Percentiles rank a stretch among this genome's conserved stretches.
Conservation (phyloP, 2,113 vertebrate genomes). For the Chlamydotis undulata region DNA sequence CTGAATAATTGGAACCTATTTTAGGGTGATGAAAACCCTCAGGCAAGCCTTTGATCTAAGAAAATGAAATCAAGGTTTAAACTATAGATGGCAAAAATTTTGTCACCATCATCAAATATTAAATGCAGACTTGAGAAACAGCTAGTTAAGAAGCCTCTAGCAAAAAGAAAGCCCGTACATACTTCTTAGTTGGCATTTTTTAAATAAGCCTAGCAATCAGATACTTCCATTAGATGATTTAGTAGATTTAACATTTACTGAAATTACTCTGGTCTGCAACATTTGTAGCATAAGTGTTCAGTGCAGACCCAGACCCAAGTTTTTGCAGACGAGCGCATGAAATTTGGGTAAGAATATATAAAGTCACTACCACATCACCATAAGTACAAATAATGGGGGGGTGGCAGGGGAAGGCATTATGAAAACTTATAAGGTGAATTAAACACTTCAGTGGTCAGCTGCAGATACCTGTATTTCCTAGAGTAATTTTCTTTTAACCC, state of each 20-base stretch:
- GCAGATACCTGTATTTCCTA: background rate
- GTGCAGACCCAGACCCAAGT: background rate
- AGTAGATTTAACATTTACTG: background rate
- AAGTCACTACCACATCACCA: background rate
- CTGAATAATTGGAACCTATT: constrained; percentile 96
- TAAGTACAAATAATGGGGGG: background rate
- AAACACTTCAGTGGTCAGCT: background rate
- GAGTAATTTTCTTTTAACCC: background rate
- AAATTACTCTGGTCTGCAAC: background rate
- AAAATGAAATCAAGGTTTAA: constrained; percentile 35
- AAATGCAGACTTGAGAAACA: constrained; percentile 80
- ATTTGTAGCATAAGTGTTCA: background rate
- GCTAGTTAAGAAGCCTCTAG: background rate
- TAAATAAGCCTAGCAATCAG: background rate
- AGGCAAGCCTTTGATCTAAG: constrained; percentile 93
- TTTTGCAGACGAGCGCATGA: background rate
- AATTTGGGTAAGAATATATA: background rate
- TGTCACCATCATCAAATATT: background rate
- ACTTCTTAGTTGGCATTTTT: background rate
- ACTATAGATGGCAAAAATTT: background rate
- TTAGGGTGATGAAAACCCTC: constrained; percentile 90
- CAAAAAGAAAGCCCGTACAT: background rate
- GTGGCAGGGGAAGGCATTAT: fast-evolving
- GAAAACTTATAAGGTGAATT: background rate
- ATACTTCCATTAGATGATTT: background rate